Conservation (phyloP, 92 coral and sea anemone species). For the Montipora capitata region DNA sequence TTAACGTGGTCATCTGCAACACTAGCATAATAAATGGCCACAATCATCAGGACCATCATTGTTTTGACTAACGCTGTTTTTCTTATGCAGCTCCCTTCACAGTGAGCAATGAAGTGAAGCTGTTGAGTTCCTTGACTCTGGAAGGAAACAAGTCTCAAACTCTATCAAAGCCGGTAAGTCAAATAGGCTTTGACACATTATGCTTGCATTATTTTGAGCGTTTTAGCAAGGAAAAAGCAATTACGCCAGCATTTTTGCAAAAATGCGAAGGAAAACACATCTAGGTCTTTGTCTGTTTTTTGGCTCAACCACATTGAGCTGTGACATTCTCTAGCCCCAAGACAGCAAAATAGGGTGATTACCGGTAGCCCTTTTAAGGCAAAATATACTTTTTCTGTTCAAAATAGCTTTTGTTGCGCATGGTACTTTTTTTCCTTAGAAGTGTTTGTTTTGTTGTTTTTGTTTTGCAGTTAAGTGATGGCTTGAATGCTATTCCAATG, state of each 20-base stretch:
- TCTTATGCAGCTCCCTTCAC: slow-evolving; percentile 74
- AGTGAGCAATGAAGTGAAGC: slow-evolving; percentile 80
- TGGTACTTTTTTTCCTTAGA: neutral
- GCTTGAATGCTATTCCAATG: slow-evolving; percentile 96
- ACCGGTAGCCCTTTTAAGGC: no score
- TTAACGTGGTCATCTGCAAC: no score
- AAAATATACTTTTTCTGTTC: no score
- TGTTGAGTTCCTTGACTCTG: slow-evolving; percentile 80
- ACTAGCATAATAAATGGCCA: no score
- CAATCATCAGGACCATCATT: neutral
- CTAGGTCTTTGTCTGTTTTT: no score
- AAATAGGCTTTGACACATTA: neutral
- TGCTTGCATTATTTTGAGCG: no score
- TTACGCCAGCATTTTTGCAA: neutral
- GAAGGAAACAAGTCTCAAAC: slow-evolving; percentile 81
- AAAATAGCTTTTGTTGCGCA: no score
- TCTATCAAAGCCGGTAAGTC: slow-evolving; percentile 76
- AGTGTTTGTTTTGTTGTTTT: neutral
- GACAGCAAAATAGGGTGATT: no score
- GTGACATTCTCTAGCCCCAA: no score
- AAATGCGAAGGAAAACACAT: no score
- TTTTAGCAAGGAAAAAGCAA: no score
- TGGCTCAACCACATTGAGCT: no score
- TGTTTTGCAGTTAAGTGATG: slow-evolving; percentile 88
- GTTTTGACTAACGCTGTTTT: neutral